A percentile compares a stretch with the other conserved stretches of the same genome.
Conservation (phyloP, 2,113 vertebrate species). For the Arvicanthis niloticus region DNA sequence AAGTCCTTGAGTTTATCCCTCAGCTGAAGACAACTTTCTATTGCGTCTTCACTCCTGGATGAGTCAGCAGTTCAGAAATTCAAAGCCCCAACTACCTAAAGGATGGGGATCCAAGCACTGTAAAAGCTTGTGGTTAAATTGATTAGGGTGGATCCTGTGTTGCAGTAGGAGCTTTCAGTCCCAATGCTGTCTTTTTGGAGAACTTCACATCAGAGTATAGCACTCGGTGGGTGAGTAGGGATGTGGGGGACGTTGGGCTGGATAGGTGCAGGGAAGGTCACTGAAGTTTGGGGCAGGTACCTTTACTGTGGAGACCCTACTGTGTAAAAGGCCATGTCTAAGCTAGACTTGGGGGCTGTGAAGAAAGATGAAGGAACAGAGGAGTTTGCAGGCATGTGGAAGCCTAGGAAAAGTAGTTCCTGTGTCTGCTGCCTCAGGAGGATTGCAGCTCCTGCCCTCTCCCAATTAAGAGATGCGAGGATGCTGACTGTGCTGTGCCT, state of each 20-base stretch:
- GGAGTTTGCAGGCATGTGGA: background rate
- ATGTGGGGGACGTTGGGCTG: too few species aligned
- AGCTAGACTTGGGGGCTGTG: background rate
- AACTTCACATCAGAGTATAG: background rate
- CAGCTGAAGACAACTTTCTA: background rate
- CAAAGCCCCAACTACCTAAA: background rate
- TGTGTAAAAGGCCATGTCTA: background rate
- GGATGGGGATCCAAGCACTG: background rate
- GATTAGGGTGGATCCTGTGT: background rate
- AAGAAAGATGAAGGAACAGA: background rate
- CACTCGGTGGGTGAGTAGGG: background rate
- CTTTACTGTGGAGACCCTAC: background rate
- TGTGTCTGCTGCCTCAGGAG: background rate
- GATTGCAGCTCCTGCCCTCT: background rate
- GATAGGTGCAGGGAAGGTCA: rapidly evolving
- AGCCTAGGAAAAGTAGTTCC: background rate
- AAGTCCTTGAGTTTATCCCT: background rate
- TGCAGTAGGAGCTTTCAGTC: background rate
- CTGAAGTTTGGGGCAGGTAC: background rate
- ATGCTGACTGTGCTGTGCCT: background rate
- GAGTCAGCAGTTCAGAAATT: background rate
- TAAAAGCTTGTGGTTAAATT: background rate
- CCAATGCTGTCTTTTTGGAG: background rate
- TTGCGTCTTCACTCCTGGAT: background rate
- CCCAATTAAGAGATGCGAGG: background rate